Conservation (phyloP, 1,140 invertebrate genomes). For the Aphelenchoides fujianensis region DNA sequence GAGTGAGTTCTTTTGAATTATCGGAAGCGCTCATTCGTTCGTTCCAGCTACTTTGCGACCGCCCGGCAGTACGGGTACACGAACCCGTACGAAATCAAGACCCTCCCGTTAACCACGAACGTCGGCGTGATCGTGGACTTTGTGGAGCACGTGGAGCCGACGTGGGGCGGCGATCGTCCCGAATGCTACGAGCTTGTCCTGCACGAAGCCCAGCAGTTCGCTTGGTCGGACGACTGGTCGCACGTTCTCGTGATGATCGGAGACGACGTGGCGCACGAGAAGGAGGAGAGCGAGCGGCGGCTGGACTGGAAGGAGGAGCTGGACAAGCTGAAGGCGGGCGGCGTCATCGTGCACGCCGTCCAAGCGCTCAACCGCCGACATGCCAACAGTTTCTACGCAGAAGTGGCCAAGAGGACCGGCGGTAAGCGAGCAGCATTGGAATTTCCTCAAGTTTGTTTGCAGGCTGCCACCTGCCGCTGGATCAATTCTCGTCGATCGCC, state of each 20-base stretch:
- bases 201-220: slow-evolving; percentile 17
- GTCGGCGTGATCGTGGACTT: slow-evolving; percentile 12
- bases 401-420: slow-evolving; percentile 14
- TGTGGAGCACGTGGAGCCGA: slow-evolving; percentile 12
- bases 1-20: too few species aligned
- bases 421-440: too few species aligned
- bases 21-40: too few species aligned
- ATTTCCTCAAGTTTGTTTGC: too few species aligned
- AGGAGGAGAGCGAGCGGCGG: background rate
- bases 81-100: slow-evolving; percentile 12
- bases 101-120: slow-evolving; percentile 11
- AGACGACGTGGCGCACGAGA: slow-evolving; percentile 17
- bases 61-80: background rate
- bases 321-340: slow-evolving; percentile 1
- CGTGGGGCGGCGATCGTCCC: slow-evolving; percentile 1
- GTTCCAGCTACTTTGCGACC: background rate
- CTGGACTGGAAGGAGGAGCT: slow-evolving; percentile 21
- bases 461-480: background rate
- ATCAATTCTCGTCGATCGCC: slow-evolving; percentile 11
- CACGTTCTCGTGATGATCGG: slow-evolving; percentile 16
- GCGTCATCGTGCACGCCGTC: slow-evolving; percentile 7
- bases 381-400: slow-evolving; percentile 15
- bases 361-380: slow-evolving; percentile 17
- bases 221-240: slow-evolving; percentile 14
- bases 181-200: slow-evolving; percentile 20